These are phyloP conservation scores for Fratercula arctica DNA, from an alignment of 2,797 vertebrate genomes.

Conservation along the genomic window DNA sequence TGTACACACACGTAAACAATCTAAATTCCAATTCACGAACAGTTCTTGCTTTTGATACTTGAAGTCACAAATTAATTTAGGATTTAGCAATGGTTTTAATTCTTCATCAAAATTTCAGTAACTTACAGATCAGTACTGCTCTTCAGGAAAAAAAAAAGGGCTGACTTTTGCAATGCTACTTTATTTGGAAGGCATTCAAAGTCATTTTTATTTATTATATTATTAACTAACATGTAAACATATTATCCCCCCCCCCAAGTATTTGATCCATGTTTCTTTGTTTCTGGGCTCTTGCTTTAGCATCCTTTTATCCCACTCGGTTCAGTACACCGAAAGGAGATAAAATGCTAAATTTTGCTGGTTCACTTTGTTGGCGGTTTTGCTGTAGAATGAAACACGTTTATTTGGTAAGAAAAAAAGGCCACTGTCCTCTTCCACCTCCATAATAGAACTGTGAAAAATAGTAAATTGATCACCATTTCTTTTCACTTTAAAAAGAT, in stretches of 20 bases:
- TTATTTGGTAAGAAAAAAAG: neutral
- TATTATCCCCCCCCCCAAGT: neutral
- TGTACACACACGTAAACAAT: neutral
- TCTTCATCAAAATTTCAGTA: neutral
- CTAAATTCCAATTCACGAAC: neutral
- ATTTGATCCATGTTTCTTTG: neutral
- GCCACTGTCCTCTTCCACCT: neutral
- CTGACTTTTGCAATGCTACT: neutral
- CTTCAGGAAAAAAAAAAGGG: neutral
- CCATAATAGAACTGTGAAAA: neutral
- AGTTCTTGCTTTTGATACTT: neutral
- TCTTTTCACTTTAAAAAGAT: neutral
- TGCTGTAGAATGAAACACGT: neutral
- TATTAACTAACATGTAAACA: neutral
- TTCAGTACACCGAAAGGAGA: neutral
- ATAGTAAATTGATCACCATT: neutral
- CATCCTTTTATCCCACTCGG: neutral
- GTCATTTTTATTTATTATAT: neutral
- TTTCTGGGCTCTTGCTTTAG: neutral
- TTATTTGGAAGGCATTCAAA: neutral
- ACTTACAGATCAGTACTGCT: neutral
- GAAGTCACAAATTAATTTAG: neutral
- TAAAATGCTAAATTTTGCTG: neutral
- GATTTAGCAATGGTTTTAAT: neutral
- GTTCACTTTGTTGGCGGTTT: neutral